Percentiles rank a stretch among this genome's conserved stretches.
Conservation (phyloP, 1,140 invertebrate genomes). For the Pinna nobilis region DNA sequence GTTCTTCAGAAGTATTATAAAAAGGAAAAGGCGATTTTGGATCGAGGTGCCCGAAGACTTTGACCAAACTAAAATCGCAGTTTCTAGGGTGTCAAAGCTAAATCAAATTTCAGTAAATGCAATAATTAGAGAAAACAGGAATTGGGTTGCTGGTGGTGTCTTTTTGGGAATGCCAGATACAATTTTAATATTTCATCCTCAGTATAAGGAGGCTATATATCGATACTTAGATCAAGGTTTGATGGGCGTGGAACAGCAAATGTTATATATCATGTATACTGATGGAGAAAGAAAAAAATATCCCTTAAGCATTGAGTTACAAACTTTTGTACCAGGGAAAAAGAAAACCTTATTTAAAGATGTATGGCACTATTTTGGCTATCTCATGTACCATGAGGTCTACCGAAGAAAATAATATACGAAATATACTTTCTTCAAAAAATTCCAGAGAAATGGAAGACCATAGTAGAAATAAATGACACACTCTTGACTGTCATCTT, state of each 20-base stretch:
- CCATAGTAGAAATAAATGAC: no score
- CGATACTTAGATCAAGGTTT: slow-evolving; percentile 48
- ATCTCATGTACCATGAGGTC: slow-evolving; percentile 27
- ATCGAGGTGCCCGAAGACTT: slow-evolving; percentile 50
- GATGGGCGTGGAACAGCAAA: slow-evolving; percentile 61
- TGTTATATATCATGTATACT: no score
- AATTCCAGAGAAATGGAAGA: no score
- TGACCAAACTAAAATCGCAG: slow-evolving; percentile 40
- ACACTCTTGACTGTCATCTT: no score
- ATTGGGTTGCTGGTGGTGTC: slow-evolving; percentile 26
- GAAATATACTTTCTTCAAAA: no score
- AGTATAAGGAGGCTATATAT: slow-evolving; percentile 31
- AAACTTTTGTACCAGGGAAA: slow-evolving; percentile 5
- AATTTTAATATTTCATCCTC: background rate
- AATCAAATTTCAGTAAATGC: background rate
- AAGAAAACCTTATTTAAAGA: background rate
- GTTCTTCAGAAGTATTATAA: slow-evolving; percentile 43
- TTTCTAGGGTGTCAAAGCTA: slow-evolving; percentile 40
- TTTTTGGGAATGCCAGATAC: slow-evolving; percentile 14
- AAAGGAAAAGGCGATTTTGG: slow-evolving; percentile 26
- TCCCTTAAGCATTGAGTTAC: slow-evolving; percentile 5
- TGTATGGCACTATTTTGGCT: slow-evolving; percentile 27
- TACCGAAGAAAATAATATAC: no score
- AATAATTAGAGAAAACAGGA: slow-evolving; percentile 38
- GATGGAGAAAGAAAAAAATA: slow-evolving; percentile 20